phyloP scores from a whole-genome alignment of 2,113 vertebrate species.

The Poecilia latipinna region DNA sequence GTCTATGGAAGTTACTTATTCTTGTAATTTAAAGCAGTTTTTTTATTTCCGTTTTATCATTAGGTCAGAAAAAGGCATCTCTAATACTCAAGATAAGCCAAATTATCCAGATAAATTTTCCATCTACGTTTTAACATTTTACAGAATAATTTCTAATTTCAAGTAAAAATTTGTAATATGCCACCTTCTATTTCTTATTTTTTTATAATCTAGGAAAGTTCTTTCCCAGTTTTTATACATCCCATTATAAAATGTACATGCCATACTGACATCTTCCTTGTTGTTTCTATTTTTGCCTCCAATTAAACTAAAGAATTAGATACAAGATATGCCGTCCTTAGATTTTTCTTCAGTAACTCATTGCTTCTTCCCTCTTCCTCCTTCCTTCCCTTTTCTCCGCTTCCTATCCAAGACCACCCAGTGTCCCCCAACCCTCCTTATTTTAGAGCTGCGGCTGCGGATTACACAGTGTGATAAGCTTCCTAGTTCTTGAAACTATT shows the following conservation, averaged over 20 bases:
- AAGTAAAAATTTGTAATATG: too few species aligned
- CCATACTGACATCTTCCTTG: background rate
- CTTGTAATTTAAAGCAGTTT: background rate
- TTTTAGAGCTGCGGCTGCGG: slow-evolving; percentile 69
- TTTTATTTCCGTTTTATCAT: background rate
- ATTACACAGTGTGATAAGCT: slow-evolving; percentile 86
- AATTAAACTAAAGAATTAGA: background rate
- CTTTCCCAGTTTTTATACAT: background rate
- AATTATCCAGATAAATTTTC: background rate
- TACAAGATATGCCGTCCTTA: slow-evolving; percentile 1
- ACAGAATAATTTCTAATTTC: background rate
- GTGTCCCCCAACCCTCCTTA: slow-evolving; percentile 20
- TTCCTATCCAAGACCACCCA: slow-evolving; percentile 48
- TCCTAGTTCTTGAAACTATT: slow-evolving; percentile 83
- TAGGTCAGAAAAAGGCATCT: background rate
- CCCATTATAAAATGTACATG: background rate
- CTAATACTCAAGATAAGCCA: too few species aligned
- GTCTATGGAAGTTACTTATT: background rate
- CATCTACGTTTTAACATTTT: background rate
- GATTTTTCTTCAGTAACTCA: slow-evolving; percentile 36
- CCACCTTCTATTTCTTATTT: background rate
- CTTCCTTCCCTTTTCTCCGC: slow-evolving; percentile 63
- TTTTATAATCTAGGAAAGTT: background rate
- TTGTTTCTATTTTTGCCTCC: slow-evolving; percentile 7
- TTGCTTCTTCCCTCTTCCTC: slow-evolving; percentile 14